A percentile compares a stretch with the other conserved stretches of the same genome.
Conservation (phyloP, 2,888 invertebrate genomes). For the Lepeophtheirus nordmannii region DNA sequence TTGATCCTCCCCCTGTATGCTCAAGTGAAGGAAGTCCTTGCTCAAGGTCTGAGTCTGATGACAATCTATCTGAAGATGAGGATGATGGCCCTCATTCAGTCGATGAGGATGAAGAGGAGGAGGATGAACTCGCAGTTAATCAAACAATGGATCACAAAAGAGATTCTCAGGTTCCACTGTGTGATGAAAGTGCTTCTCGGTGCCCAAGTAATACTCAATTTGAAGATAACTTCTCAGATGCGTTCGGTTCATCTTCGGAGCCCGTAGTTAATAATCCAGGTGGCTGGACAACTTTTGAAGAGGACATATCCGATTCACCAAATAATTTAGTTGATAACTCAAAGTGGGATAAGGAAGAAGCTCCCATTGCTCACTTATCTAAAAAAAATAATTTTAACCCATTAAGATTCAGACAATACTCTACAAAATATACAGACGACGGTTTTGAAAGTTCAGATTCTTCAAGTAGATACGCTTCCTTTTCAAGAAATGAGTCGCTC, state of each 20-base stretch:
- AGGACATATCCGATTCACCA: neutral
- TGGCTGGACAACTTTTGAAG: conserved; percentile 15
- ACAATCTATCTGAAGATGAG: neutral
- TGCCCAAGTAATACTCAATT: neutral
- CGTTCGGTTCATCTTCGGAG: neutral
- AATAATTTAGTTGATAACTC: neutral
- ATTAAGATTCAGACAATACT: neutral
- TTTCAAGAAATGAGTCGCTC: conserved; percentile 1
- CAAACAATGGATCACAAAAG: conserved; percentile 5
- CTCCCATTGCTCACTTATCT: neutral
- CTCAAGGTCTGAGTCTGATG: conserved; percentile 8
- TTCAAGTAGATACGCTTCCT: too few relatives aligned
- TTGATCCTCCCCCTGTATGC: conserved; percentile 7
- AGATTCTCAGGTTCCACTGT: conserved; percentile 12
- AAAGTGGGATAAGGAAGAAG: neutral
- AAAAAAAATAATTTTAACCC: neutral
- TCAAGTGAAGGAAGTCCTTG: conserved; percentile 23
- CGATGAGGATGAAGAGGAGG: neutral
- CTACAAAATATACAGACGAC: conserved; percentile 1
- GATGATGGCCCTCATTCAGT: neutral
- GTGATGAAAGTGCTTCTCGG: conserved; percentile 6
- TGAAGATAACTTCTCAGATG: conserved; percentile 3
- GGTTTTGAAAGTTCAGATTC: conserved; percentile 7
- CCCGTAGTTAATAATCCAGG: neutral
- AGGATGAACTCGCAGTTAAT: neutral